Evolutionary conservation across 30 jellyfish, hydroid and myxozoan genomes (phyloP).

Genomic region (Morbakka virulenta): DNA sequence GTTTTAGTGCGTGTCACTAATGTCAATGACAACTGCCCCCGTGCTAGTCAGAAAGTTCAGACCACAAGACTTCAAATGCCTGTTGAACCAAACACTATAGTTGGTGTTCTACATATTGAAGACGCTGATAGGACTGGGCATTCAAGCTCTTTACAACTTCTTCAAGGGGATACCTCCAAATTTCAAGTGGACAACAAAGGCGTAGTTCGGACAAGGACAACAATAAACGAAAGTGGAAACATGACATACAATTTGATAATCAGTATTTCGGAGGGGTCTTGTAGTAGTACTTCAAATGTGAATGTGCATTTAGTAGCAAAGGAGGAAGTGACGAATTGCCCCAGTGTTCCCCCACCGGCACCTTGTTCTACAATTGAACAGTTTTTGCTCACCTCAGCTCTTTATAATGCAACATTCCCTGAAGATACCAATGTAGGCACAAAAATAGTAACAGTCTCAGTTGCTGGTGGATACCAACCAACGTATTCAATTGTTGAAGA

Average conservation of each 20-base stretch:
- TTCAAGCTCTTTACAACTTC: too few species aligned
- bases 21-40: slow-evolving; percentile 85
- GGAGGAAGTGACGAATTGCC: too few species aligned
- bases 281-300: slow-evolving; percentile 23
- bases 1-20: slow-evolving; percentile 77
- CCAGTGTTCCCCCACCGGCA: slow-evolving; percentile 54
- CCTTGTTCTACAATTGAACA: too few species aligned
- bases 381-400: too few species aligned
- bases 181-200: slow-evolving; percentile 53
- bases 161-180: too few species aligned
- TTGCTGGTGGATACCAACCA: slow-evolving; percentile 31
- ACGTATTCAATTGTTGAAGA: slow-evolving; percentile 67
- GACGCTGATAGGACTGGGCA: slow-evolving; percentile 56
- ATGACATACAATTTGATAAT: slow-evolving; percentile 23
- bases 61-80: slow-evolving; percentile 48
- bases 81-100: slow-evolving; percentile 42
- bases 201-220: slow-evolving; percentile 36
- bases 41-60: slow-evolving; percentile 19
- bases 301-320: slow-evolving; percentile 24
- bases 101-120: slow-evolving; percentile 32
- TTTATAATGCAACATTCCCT: too few species aligned
- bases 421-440: slow-evolving; percentile 36
- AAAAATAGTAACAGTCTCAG: slow-evolving; percentile 27
- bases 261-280: slow-evolving; percentile 51
- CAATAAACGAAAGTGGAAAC: slow-evolving; percentile 4